Base-by-base conservation (phyloP, 1,140 invertebrate species). In the Alviniconcha marisindica region DNA sequence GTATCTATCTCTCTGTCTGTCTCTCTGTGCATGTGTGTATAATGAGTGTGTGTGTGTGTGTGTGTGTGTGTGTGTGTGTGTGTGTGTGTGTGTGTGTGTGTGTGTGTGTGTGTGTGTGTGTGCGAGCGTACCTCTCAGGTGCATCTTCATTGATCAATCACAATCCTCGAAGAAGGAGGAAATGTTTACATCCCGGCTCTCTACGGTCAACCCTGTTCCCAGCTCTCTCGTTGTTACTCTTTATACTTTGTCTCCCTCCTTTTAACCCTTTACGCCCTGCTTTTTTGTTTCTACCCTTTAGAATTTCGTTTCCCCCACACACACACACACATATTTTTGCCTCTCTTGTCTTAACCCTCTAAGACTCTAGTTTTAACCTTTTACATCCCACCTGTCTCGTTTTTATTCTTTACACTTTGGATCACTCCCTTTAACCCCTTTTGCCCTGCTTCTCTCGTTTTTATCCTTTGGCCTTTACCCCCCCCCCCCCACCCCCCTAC, bases 51-150 rank as follows among this genome's bases (percentile, higher is more conserved):
- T 33, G 31, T 28, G 18, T 33, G 4, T 7, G 31, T 33, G n/a
- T 69, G 31, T 4, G 31, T 69, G 54, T 79, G 44, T 31, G 33
- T 60, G 21, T 79, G 14, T 60, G 36, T 79, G 54, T 79, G 44
- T 79, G 54, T 79, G 44, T 79, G 54, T 79, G 44, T 56, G 54
- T 60, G 44, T 79, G 54, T 60, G 44, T 60, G 77, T 60, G 54
- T 79, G 54, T 36, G 36, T 79, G 54, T 79, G 36, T 79, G 54
- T 79, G 44, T 79, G 77, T 56, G 24, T 15, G 14, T 77, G 74
- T 15, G 0, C 12, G 24, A 28, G 48, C n/a, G n/a, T n/a, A n/a
- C n/a, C n/a, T n/a, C n/a, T n/a, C n/a, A n/a, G n/a, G n/a, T n/a
- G n/a, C n/a, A n/a, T n/a, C n/a, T n/a, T n/a, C n/a, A n/a, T n/a